Base-by-base conservation (phyloP, 2,797 vertebrate genomes). In the Chaetodon trifasciatus region DNA sequence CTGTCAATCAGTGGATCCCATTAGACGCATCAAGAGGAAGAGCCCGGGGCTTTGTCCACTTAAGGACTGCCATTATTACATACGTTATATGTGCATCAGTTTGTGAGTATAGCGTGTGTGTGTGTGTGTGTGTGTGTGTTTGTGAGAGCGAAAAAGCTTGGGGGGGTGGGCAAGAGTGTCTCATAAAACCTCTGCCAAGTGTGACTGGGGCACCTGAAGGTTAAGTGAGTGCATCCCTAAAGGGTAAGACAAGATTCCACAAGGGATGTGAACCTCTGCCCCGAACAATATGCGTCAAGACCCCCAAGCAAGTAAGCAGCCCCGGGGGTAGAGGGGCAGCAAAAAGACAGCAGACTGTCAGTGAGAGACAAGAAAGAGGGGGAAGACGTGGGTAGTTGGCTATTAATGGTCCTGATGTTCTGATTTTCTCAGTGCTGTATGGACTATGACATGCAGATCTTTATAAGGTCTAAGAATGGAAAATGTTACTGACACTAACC, bases 1-100 rank as follows among this genome's bases (percentile, higher is more conserved):
- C 85, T 88, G 92, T 92, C 93, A 89, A 79, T 93, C 93, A 93
- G 61, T 64, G 57, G 39, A 76, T 89, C 85, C 90, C 91, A 90
- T 91, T 88, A 90, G 89, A 87, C 19, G 42, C 81, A 63, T 81
- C 75, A n/a, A 53, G 65, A 80, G 71, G 76, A 88, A 84, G 69
- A 77, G 91, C 90, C 92, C 5, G 69, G 49, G 86, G 89, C 87
- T 81, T 76, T 35, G 84, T 78, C 86, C 85, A 92, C 88, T 91
- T 89, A 83, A 76, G 83, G 68, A 74, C 68, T 1, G 35, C 57
- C 60, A 75, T 82, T 79, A 87, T 81, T 82, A 81, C 78, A 79
- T 28, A 67, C 13, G 53, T 79, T 79, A 73, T 39, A 57, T 65
- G 82, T 74, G 71, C 69, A 70, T 86, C 56, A 85, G 74, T 82